Conservation (phyloP, 2,888 invertebrate species). For the Euplagia quadripunctaria region DNA sequence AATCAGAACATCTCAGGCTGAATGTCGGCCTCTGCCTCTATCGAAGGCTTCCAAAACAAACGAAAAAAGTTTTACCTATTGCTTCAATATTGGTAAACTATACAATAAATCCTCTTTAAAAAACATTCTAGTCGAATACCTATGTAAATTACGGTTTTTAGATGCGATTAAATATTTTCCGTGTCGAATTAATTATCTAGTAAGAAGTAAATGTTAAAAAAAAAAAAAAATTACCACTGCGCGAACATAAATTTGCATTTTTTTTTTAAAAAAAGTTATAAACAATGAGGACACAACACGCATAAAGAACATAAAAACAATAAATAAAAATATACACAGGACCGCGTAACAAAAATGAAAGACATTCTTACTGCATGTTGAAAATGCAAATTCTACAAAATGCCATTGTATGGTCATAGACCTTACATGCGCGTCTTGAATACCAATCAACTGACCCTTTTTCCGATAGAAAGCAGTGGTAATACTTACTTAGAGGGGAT, state of each 20-base stretch:
- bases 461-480: slow-evolving; percentile 46
- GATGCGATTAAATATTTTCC: slow-evolving; percentile 1
- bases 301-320: background rate
- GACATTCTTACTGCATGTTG: slow-evolving; percentile 4
- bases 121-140: background rate
- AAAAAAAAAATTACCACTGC: background rate
- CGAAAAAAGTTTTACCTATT: no score
- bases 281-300: background rate
- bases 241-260: background rate
- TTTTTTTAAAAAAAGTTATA: background rate
- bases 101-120: no score
- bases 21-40: no score
- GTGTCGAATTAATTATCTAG: slow-evolving; percentile 12
- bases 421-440: slow-evolving; percentile 34
- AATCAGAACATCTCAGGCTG: no score
- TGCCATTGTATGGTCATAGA: slow-evolving; percentile 44
- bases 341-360: slow-evolving; percentile 12
- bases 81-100: no score
- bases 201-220: background rate
- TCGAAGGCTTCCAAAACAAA: no score
- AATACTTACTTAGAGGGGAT: slow-evolving; percentile 78
- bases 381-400: slow-evolving; percentile 37
- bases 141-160: background rate
- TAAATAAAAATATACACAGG: background rate
- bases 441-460: slow-evolving; percentile 48